These are phyloP conservation scores for Eulithis testata DNA, from an alignment of 2,888 invertebrate genomes.

Conservation along the genomic window DNA sequence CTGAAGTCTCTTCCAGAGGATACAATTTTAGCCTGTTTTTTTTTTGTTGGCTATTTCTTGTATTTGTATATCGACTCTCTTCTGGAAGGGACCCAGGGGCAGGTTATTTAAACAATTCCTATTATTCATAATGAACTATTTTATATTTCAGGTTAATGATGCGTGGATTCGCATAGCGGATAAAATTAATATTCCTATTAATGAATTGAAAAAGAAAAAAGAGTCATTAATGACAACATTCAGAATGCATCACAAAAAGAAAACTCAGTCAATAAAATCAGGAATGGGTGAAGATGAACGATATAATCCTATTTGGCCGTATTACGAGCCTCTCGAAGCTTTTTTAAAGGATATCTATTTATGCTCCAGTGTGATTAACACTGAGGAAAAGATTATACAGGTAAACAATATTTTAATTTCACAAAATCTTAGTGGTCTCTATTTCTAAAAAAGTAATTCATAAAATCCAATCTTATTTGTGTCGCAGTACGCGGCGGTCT, in stretches of 20 bases:
- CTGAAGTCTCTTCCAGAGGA: conserved; percentile 22
- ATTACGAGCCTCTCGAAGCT: conserved; percentile 15
- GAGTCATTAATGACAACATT: conserved; percentile 20
- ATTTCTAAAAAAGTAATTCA: conserved; percentile 12
- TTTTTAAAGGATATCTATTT: conserved; percentile 12
- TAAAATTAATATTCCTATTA: conserved; percentile 23
- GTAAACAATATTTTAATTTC: conserved; percentile 11
- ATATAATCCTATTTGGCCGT: conserved; percentile 21
- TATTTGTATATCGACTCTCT: conserved; percentile 17
- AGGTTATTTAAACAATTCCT: conserved; percentile 21
- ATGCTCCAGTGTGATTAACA: conserved; percentile 12
- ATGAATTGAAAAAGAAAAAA: conserved; percentile 18
- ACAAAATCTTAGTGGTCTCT: conserved; percentile 14
- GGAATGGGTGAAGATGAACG: conserved; percentile 12
- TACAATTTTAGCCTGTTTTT: conserved; percentile 19
- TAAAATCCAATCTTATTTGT: conserved; percentile 9
- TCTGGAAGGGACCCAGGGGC: conserved; percentile 22
- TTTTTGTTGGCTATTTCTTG: conserved; percentile 20
- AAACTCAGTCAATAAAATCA: conserved; percentile 22
- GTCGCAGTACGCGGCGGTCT: conserved; percentile 12
- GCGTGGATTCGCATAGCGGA: conserved; percentile 20
- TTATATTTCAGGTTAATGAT: conserved; percentile 23
- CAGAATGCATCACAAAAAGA: conserved; percentile 15
- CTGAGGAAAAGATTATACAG: conserved; percentile 13
- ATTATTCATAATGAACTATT: conserved; percentile 21